Conservation (phyloP, 2,113 vertebrate species). For the Istiophorus platypterus region DNA sequence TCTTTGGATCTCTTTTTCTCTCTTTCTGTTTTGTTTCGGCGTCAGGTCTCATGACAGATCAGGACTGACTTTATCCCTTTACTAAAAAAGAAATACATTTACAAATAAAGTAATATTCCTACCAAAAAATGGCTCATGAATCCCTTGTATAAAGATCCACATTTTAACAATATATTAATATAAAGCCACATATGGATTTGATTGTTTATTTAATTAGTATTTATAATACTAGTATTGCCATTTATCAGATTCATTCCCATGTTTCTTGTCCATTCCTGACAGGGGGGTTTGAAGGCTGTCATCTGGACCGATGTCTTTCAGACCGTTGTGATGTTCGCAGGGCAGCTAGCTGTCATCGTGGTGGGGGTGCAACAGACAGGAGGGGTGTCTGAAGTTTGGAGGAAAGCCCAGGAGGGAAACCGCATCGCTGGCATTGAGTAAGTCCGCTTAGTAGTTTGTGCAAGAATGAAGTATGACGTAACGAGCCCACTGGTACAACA, state of each 20-base stretch:
- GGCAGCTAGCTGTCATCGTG: slow-evolving; percentile 90
- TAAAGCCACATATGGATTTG: background rate
- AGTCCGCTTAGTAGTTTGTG: slow-evolving; percentile 61
- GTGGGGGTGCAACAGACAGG: slow-evolving; percentile 88
- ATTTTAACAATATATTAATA: background rate
- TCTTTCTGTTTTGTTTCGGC: too few species aligned
- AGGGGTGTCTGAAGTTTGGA: slow-evolving; percentile 88
- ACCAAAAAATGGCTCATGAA: background rate
- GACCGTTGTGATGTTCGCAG: slow-evolving; percentile 89
- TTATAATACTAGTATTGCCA: background rate
- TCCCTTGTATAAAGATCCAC: background rate
- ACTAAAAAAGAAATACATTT: background rate
- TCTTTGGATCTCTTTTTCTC: too few species aligned
- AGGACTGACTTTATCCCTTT: too few species aligned
- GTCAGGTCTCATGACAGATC: too few species aligned
- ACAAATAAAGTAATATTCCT: background rate
- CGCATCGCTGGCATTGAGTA: slow-evolving; percentile 89
- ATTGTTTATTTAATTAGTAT: background rate
- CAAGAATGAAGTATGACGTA: too few species aligned
- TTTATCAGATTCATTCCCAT: background rate
- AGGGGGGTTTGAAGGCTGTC: slow-evolving; percentile 92
- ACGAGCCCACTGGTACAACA: too few species aligned
- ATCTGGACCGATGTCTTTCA: slow-evolving; percentile 94
- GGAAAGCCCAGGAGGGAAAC: slow-evolving; percentile 80
- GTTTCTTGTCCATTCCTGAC: slow-evolving; percentile 18